A percentile compares a stretch with the other conserved stretches of the same genome.
Evolutionary conservation across 2,888 invertebrate genomes (phyloP).

Genomic region (Aleiodes alternator): DNA sequence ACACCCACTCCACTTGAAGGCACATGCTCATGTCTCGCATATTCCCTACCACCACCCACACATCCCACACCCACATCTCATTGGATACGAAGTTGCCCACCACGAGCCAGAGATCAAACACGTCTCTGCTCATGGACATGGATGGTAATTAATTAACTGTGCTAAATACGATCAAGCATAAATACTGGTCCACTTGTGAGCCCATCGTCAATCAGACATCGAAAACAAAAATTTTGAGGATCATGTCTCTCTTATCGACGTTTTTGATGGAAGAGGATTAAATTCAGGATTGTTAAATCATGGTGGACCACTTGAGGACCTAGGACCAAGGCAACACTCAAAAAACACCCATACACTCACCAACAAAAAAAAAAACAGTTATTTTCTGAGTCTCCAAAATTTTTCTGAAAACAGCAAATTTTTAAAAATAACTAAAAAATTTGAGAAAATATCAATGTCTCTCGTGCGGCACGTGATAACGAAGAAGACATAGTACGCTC

Average conservation of each 20-base stretch:
- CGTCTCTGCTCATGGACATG: slow-evolving; percentile 75
- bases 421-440: slow-evolving; percentile 12
- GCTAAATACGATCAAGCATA: slow-evolving; percentile 1
- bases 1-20: slow-evolving; percentile 69
- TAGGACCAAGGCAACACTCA: slow-evolving; percentile 61
- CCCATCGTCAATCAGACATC: slow-evolving; percentile 47
- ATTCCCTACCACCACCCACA: slow-evolving; percentile 69
- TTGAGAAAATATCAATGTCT: slow-evolving; percentile 48
- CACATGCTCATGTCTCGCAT: slow-evolving; percentile 62
- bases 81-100: slow-evolving; percentile 77
- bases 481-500: slow-evolving; percentile 60
- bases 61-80: slow-evolving; percentile 77
- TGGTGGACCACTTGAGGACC: slow-evolving; percentile 59
- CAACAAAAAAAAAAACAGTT: slow-evolving; percentile 29
- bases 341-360: slow-evolving; percentile 50
- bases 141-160: slow-evolving; percentile 61
- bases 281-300: slow-evolving; percentile 14
- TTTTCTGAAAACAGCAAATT: slow-evolving; percentile 3
- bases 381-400: slow-evolving; percentile 16
- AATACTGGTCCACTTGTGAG: slow-evolving; percentile 62
- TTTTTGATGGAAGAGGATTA: background rate
- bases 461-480: slow-evolving; percentile 65
- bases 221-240: background rate
- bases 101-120: slow-evolving; percentile 78
- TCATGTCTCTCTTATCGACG: slow-evolving; percentile 2